Conservation (phyloP, 2,113 vertebrate species). For the Microtus ochrogaster region DNA sequence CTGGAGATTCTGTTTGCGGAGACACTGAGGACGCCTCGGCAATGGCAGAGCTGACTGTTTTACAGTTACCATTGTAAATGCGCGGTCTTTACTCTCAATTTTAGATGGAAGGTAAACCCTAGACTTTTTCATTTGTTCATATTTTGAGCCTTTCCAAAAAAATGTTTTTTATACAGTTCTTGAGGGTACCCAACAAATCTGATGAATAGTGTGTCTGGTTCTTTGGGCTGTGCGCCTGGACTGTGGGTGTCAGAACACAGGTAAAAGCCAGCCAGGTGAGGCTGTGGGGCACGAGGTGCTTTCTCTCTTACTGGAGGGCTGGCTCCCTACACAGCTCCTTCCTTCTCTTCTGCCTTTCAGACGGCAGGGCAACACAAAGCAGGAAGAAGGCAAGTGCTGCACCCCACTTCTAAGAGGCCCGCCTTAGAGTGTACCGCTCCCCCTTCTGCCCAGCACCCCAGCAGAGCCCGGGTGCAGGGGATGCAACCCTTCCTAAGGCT, state of each 20-base stretch:
- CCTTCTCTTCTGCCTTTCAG: not conserved
- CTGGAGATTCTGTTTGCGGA: not conserved
- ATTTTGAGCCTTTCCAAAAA: not conserved
- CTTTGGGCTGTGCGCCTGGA: not conserved
- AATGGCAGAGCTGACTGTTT: not conserved
- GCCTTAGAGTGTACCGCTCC: not conserved
- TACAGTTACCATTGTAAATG: not conserved
- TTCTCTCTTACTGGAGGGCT: rapidly evolving
- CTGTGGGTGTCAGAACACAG: not conserved
- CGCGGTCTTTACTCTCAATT: not conserved
- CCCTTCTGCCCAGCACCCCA: not conserved
- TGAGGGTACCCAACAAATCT: not conserved
- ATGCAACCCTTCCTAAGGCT: not conserved
- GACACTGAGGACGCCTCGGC: not conserved
- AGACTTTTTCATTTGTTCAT: not conserved
- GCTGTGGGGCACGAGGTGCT: rapidly evolving
- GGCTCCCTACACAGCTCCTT: no score
- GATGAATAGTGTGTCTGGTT: not conserved
- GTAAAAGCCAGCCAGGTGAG: not conserved
- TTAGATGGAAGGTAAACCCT: not conserved
- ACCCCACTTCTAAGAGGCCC: not conserved
- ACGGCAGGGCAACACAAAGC: not conserved
- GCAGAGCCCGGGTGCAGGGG: no score
- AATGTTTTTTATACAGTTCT: not conserved
- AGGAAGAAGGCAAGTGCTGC: not conserved